Conservation (phyloP, 2,113 vertebrate genomes). For the Bubo scandiacus region DNA sequence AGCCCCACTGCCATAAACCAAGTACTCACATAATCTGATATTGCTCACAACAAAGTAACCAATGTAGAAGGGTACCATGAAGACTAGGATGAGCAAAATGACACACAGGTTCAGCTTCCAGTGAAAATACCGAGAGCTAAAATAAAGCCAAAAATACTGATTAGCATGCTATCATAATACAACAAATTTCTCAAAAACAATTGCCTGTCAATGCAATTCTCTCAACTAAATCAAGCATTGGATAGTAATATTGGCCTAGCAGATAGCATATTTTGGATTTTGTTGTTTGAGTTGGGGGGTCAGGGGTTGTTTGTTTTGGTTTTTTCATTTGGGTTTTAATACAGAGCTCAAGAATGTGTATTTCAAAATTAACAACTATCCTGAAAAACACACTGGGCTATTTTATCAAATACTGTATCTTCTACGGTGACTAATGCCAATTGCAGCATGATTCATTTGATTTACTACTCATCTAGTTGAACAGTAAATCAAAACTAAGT, state of each 20-base stretch:
- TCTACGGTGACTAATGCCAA: neutral
- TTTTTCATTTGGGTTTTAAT: neutral
- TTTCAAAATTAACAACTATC: neutral
- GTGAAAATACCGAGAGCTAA: conserved; percentile 96
- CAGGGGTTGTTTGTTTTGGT: neutral
- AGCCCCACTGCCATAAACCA: neutral
- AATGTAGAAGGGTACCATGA: conserved; percentile 98
- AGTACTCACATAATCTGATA: conserved; percentile 91
- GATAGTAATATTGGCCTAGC: neutral
- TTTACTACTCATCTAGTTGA: neutral
- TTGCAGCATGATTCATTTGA: neutral
- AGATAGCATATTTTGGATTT: neutral
- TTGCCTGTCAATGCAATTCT: neutral
- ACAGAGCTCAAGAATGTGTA: neutral
- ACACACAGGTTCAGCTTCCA: conserved; percentile 98
- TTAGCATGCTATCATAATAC: neutral
- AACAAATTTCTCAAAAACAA: neutral
- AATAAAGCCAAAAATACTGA: conserved; percentile 19
- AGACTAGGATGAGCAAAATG: conserved; percentile 94
- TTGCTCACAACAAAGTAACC: conserved; percentile 98
- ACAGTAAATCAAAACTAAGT: neutral
- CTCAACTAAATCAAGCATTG: neutral
- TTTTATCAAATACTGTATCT: neutral
- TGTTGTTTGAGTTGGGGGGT: neutral
- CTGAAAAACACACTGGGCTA: neutral